Evolutionary conservation across 1,140 invertebrate species (phyloP).

Genomic region (Megathymus violae): DNA sequence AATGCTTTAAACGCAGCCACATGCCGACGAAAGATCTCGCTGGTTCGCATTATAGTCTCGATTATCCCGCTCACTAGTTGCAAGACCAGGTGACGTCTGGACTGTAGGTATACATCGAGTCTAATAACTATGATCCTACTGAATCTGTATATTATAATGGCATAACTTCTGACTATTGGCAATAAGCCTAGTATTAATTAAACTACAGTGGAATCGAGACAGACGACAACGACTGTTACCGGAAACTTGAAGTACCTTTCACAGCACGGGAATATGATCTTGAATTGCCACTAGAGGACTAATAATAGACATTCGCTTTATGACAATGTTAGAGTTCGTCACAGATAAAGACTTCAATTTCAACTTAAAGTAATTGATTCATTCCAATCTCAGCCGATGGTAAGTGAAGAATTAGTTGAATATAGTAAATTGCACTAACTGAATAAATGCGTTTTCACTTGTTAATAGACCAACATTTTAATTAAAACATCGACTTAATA

Average conservation of each 20-base stretch:
- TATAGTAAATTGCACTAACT: too few relatives aligned
- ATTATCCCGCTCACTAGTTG: background rate
- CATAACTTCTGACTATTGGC: background rate
- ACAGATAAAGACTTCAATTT: too few relatives aligned
- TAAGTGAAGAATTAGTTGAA: too few relatives aligned
- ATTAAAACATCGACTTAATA: conserved; percentile 41
- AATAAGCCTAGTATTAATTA: background rate
- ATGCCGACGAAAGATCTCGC: conserved; percentile 39
- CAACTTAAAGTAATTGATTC: too few relatives aligned
- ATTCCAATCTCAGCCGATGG: too few relatives aligned
- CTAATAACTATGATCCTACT: background rate
- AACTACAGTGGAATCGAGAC: background rate
- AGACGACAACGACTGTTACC: background rate
- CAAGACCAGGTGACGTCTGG: background rate
- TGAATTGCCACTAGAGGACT: too few relatives aligned
- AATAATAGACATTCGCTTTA: too few relatives aligned
- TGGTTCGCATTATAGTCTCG: conserved; percentile 45
- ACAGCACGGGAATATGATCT: background rate
- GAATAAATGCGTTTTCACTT: too few relatives aligned
- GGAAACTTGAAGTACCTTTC: background rate
- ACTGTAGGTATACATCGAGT: conserved; percentile 4
- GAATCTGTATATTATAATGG: background rate
- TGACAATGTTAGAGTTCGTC: too few relatives aligned
- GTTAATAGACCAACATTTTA: conserved; percentile 31
- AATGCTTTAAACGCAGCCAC: conserved; percentile 52